phyloP scores from a whole-genome alignment of 2,113 vertebrate species.

The Anoplopoma fimbria region DNA sequence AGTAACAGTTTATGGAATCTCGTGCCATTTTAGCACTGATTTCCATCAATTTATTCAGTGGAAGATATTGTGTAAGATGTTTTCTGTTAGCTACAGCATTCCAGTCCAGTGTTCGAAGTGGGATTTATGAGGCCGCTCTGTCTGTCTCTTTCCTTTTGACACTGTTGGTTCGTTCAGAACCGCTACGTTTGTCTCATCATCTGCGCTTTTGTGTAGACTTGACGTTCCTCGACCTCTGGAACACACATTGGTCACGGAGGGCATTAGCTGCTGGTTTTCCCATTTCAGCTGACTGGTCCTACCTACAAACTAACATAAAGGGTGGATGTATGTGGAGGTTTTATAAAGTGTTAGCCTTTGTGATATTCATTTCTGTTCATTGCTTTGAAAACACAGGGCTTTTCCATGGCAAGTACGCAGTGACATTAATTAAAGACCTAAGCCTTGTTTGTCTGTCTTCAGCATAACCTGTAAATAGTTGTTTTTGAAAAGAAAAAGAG shows the following conservation, averaged over 20 bases:
- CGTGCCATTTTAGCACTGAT: slow-evolving; percentile 20
- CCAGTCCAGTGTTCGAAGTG: slow-evolving; percentile 19
- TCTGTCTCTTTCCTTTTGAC: slow-evolving; percentile 19
- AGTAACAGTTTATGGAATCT: slow-evolving; percentile 36
- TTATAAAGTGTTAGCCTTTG: slow-evolving; percentile 61
- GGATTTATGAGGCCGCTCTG: slow-evolving; percentile 7
- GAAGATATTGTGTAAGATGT: neutral
- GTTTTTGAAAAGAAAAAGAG: slow-evolving; percentile 67
- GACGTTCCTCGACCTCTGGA: slow-evolving; percentile 32
- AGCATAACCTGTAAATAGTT: slow-evolving; percentile 77
- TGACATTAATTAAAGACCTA: slow-evolving; percentile 46
- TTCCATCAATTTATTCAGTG: slow-evolving; percentile 14
- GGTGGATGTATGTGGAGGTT: slow-evolving; percentile 57
- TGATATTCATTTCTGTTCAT: slow-evolving; percentile 56
- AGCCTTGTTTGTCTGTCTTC: slow-evolving; percentile 65
- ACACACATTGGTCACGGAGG: neutral
- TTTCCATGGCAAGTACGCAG: slow-evolving; percentile 44
- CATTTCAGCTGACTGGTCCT: slow-evolving; percentile 22
- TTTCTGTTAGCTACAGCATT: slow-evolving; percentile 5
- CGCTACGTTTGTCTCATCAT: slow-evolving; percentile 12
- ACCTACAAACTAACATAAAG: slow-evolving; percentile 49
- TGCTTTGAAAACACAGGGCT: slow-evolving; percentile 50
- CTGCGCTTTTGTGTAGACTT: slow-evolving; percentile 31
- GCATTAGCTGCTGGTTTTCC: slow-evolving; percentile 32
- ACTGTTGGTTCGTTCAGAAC: slow-evolving; percentile 5